Percentiles rank a stretch among this genome's conserved stretches.
phyloP scores from a whole-genome alignment of 2,113 vertebrate genomes.

The Spermophilus dauricus region DNA sequence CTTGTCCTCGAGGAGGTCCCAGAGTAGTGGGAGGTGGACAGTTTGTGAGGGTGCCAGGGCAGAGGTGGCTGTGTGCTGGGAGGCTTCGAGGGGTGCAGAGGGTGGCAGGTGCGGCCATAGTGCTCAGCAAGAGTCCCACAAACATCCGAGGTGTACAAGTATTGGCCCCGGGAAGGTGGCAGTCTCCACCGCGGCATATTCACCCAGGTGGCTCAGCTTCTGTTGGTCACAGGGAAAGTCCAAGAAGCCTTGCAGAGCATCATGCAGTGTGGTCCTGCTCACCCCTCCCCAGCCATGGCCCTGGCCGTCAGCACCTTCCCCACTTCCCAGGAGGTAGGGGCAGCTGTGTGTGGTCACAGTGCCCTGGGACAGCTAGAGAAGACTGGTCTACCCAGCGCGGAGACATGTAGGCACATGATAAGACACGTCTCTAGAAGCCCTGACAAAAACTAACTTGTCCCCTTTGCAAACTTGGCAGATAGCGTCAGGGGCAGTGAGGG shows the following conservation, averaged over 20 bases:
- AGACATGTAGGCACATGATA: accelerated
- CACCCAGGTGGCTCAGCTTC: not conserved
- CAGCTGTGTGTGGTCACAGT: not conserved
- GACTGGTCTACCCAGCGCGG: too few relatives aligned
- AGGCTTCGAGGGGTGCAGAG: accelerated
- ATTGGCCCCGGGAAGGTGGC: not conserved
- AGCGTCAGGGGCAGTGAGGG: not conserved
- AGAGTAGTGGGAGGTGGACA: not conserved
- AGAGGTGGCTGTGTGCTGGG: not conserved
- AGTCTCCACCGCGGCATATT: accelerated
- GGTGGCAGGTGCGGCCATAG: not conserved
- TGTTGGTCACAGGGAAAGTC: too few relatives aligned
- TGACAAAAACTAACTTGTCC: not conserved
- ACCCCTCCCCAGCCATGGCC: accelerated
- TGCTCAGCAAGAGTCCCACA: not conserved
- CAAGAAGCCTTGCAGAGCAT: not conserved
- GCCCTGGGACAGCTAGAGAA: too few relatives aligned
- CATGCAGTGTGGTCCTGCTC: not conserved
- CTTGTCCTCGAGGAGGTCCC: not conserved
- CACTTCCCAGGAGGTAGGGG: not conserved
- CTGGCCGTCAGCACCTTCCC: not conserved
- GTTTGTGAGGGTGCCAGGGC: accelerated
- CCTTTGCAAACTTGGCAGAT: not conserved
- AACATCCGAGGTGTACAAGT: accelerated
- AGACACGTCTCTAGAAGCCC: not conserved